Conservation (phyloP, 2,888 invertebrate species). For the Lomographa bimaculata region DNA sequence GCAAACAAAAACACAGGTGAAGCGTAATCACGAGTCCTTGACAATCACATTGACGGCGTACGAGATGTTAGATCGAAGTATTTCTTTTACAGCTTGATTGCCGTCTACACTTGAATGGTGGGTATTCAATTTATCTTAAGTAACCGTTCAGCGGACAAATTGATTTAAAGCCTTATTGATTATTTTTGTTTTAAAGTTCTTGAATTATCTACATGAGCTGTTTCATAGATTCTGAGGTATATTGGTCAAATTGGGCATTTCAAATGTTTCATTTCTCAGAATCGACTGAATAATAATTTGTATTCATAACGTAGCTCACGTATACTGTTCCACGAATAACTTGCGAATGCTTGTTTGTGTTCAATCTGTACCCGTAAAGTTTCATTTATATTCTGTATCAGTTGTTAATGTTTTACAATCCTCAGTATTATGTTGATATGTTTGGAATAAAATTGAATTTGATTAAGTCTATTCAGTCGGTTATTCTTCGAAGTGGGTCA, state of each 20-base stretch:
- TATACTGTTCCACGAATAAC: slow-evolving; percentile 36
- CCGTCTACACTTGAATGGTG: slow-evolving; percentile 33
- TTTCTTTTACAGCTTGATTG: slow-evolving; percentile 30
- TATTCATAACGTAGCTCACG: slow-evolving; percentile 36
- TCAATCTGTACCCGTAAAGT: slow-evolving; percentile 32
- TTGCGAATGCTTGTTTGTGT: slow-evolving; percentile 28
- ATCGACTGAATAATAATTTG: slow-evolving; percentile 27
- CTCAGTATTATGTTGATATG: slow-evolving; percentile 13
- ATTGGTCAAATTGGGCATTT: background rate
- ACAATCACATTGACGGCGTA: slow-evolving; percentile 46
- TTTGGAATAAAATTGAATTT: slow-evolving; percentile 11
- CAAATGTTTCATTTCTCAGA: slow-evolving; percentile 22
- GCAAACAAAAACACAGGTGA: slow-evolving; percentile 41
- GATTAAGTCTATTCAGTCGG: slow-evolving; percentile 13
- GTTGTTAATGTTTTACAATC: slow-evolving; percentile 23
- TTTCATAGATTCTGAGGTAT: background rate
- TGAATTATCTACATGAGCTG: too few species aligned
- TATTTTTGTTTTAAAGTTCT: too few species aligned
- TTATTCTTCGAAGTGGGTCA: slow-evolving; percentile 10
- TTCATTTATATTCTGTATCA: slow-evolving; percentile 45
- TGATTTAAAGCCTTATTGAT: too few species aligned
- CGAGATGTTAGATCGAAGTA: slow-evolving; percentile 36
- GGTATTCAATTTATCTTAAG: slow-evolving; percentile 40
- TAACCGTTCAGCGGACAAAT: slow-evolving; percentile 32
- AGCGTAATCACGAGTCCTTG: slow-evolving; percentile 46